Conservation (phyloP, 2,113 vertebrate species). For the Nettapus auritus region DNA sequence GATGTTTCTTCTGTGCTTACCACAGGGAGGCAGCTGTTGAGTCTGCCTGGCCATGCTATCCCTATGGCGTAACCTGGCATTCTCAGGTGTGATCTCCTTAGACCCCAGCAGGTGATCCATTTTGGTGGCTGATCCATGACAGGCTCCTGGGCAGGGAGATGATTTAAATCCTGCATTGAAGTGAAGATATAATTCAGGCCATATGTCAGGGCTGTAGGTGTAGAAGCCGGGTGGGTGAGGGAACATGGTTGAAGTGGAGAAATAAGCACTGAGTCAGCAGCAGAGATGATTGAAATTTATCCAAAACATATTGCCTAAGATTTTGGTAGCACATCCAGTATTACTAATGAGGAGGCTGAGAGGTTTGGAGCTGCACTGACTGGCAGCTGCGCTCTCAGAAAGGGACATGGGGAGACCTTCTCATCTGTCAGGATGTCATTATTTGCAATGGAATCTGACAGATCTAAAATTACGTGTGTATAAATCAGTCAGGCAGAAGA, state of each 20-base stretch:
- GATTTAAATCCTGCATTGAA: conserved; percentile 40
- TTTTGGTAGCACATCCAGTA: background rate
- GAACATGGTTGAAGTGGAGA: background rate
- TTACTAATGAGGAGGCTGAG: background rate
- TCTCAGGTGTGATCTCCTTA: conserved; percentile 8
- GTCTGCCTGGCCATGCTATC: background rate
- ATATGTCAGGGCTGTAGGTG: background rate
- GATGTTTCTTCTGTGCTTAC: background rate
- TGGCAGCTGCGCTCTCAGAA: background rate
- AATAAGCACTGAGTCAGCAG: conserved; percentile 33
- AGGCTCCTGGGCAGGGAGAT: conserved; percentile 23
- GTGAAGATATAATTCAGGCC: conserved; percentile 28
- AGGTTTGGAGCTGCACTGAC: background rate
- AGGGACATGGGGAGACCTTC: background rate
- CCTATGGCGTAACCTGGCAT: background rate
- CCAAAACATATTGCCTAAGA: background rate
- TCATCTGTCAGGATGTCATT: background rate
- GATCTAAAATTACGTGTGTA: background rate
- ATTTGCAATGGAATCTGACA: background rate
- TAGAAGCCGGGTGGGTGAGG: background rate
- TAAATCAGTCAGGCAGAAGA: background rate
- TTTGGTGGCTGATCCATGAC: conserved; percentile 10
- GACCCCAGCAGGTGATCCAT: background rate
- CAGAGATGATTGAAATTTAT: conserved; percentile 16
- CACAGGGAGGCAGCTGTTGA: background rate